Percentiles rank a stretch among this genome's conserved stretches.
Evolutionary conservation across 2,888 invertebrate genomes (phyloP).

Genomic region (Cantharis lateralis): DNA sequence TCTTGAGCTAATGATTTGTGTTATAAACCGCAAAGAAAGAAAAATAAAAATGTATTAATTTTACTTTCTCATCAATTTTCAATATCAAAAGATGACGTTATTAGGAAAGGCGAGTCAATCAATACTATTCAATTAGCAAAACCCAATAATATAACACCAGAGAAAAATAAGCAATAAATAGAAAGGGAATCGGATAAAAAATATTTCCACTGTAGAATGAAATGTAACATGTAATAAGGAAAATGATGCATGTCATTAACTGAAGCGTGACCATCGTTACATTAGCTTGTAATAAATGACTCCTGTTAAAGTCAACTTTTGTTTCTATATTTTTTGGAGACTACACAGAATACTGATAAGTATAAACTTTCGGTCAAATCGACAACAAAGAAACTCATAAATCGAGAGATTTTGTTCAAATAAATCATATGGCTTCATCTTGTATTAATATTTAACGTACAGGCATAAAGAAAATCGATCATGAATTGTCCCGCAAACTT

Average conservation of each 20-base stretch:
- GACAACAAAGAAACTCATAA: slow-evolving; percentile 14
- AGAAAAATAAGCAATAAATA: neutral
- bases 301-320: slow-evolving; percentile 3
- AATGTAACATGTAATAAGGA: neutral
- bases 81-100: neutral
- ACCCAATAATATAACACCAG: neutral
- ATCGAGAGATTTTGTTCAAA: slow-evolving; percentile 12
- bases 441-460: slow-evolving; percentile 18
- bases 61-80: neutral
- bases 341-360: neutral
- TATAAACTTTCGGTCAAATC: neutral
- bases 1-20: neutral
- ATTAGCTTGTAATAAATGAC: neutral
- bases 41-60: neutral
- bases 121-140: neutral
- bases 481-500: neutral
- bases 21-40: neutral
- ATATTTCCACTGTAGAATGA: neutral
- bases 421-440: slow-evolving; percentile 15
- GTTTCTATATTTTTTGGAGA: neutral
- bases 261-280: slow-evolving; percentile 2
- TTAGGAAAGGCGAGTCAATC: neutral
- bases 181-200: neutral
- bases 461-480: slow-evolving; percentile 8
- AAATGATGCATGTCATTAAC: neutral